Evolutionary conservation across 2,113 vertebrate species (phyloP).

Genomic region (Anhinga rufa): DNA sequence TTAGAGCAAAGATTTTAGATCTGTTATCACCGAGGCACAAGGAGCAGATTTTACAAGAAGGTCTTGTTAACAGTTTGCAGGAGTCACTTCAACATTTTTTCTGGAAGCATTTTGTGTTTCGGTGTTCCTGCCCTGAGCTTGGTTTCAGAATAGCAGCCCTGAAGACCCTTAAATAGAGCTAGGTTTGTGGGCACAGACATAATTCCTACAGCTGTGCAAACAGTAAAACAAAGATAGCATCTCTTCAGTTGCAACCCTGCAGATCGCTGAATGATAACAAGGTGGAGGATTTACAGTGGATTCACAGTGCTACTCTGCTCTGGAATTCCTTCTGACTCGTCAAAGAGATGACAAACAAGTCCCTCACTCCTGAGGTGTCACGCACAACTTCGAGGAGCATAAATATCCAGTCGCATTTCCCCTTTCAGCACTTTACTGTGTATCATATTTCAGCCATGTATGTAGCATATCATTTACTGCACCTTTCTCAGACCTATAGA

Average conservation of each 20-base stretch:
- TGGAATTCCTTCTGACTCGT: constrained; percentile 32
- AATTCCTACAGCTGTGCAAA: constrained; percentile 25
- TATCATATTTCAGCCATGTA: background rate
- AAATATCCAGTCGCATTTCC: constrained; percentile 22
- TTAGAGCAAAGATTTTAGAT: background rate
- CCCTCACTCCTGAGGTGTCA: constrained; percentile 6
- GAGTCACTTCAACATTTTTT: background rate
- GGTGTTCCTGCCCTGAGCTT: background rate
- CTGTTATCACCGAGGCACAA: background rate
- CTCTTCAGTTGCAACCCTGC: background rate
- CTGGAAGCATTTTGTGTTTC: background rate
- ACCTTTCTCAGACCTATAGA: background rate
- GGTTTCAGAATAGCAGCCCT: background rate
- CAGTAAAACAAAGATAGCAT: constrained; percentile 15
- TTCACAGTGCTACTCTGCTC: constrained; percentile 29
- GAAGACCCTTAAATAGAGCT: constrained; percentile 33
- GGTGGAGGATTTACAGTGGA: constrained; percentile 51
- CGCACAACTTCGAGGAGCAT: background rate
- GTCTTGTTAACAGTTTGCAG: background rate
- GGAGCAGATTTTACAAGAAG: background rate
- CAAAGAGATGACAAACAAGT: constrained; percentile 65
- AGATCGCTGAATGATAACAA: constrained; percentile 55
- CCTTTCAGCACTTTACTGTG: background rate
- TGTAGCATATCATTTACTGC: background rate
- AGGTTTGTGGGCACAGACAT: background rate